Evolutionary conservation across 2,888 invertebrate genomes (phyloP).

Genomic region (Rotaria socialis): DNA sequence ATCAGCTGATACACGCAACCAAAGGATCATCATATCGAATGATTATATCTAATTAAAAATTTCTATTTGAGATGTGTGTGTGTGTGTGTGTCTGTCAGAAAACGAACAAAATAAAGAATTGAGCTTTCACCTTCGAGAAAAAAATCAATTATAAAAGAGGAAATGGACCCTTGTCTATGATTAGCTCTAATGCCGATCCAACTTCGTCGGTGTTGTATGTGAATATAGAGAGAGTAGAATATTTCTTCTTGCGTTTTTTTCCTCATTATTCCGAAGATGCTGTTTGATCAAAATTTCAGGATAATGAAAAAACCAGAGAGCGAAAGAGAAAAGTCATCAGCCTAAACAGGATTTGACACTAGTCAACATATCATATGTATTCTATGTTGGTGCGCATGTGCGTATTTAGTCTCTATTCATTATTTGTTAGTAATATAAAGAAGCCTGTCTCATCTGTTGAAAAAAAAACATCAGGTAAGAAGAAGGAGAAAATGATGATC

Average conservation of each 20-base stretch:
- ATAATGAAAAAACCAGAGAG: neutral
- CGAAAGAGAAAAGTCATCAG: constrained; percentile 16
- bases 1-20: neutral
- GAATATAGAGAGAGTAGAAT: neutral
- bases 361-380: neutral
- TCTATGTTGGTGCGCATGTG: neutral
- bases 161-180: constrained; percentile 5
- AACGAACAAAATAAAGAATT: neutral
- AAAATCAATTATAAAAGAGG: constrained; percentile 14
- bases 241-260: neutral
- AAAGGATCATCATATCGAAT: neutral
- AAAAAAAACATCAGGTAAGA: neutral
- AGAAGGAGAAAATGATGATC: neutral
- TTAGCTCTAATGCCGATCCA: constrained; percentile 1
- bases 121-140: neutral
- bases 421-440: neutral
- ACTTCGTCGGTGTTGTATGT: neutral
- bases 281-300: neutral
- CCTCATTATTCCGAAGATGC: neutral
- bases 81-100: neutral
- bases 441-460: neutral
- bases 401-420: neutral
- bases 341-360: constrained; percentile 32
- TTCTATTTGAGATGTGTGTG: neutral
- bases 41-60: neutral